These are phyloP conservation scores for Epinephelus malabaricus DNA, from an alignment of 2,797 vertebrate genomes.

Conservation along the genomic window DNA sequence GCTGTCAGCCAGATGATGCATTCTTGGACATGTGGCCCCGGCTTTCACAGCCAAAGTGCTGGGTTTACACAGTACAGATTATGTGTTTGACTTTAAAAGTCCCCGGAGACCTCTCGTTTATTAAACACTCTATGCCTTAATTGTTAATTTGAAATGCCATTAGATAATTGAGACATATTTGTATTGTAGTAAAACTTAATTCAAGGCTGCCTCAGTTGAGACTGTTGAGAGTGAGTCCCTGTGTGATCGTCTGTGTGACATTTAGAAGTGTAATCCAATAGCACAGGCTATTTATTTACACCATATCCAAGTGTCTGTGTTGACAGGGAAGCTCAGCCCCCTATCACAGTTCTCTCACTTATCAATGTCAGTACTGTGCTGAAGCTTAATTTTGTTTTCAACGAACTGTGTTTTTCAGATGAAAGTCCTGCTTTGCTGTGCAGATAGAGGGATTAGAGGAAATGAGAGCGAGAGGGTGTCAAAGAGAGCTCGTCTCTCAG, in stretches of 20 bases:
- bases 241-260: slow-evolving; percentile 61
- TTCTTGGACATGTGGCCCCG: slow-evolving; percentile 17
- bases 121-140: not conserved
- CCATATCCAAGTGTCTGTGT: slow-evolving; percentile 34
- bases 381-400: slow-evolving; percentile 9
- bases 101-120: not conserved
- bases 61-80: slow-evolving; percentile 24
- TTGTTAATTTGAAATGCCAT: not conserved
- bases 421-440: slow-evolving; percentile 2
- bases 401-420: slow-evolving; percentile 7
- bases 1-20: slow-evolving; percentile 26
- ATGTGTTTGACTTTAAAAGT: slow-evolving; percentile 13
- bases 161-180: not conserved
- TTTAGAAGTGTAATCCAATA: slow-evolving; percentile 70
- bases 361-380: slow-evolving; percentile 27
- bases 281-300: slow-evolving; percentile 68
- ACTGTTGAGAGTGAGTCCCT: slow-evolving; percentile 10
- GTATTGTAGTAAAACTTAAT: not conserved
- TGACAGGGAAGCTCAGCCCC: slow-evolving; percentile 40
- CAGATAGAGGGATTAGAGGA: slow-evolving; percentile 23
- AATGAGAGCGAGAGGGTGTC: slow-evolving; percentile 5
- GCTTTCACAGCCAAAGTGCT: slow-evolving; percentile 36
- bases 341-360: slow-evolving; percentile 37
- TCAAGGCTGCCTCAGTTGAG: not conserved
- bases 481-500: slow-evolving; percentile 29